phyloP scores from a whole-genome alignment of 37 sponge, comb jelly and placozoan genomes.

The Oscarella lobularis region DNA sequence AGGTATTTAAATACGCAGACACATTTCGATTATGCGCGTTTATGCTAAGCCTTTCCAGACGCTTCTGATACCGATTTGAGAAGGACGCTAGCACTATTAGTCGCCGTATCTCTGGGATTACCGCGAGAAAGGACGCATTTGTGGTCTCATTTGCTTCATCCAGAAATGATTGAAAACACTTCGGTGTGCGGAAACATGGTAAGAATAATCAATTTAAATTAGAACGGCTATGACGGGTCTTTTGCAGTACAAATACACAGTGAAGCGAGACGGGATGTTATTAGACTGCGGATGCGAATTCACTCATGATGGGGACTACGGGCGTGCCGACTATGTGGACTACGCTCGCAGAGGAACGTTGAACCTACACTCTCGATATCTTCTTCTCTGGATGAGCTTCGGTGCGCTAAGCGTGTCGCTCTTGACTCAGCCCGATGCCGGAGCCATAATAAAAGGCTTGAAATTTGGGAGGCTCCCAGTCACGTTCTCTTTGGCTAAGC shows the following conservation, averaged over 20 bases:
- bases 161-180: conserved; percentile 34
- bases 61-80: conserved; percentile 63
- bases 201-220: too few relatives aligned
- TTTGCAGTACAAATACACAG: conserved; percentile 38
- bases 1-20: too few relatives aligned
- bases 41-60: conserved; percentile 11
- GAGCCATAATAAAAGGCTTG: conserved; percentile 24
- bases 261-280: conserved; percentile 28
- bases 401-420: conserved; percentile 58
- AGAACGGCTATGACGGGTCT: too few relatives aligned
- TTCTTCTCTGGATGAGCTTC: conserved; percentile 67
- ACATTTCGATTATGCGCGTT: neutral
- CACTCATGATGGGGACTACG: conserved; percentile 66
- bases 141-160: conserved; percentile 55
- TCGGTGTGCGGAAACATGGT: conserved; percentile 76
- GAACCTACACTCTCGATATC: conserved; percentile 76
- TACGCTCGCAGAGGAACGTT: conserved; percentile 47
- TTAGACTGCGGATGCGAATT: conserved; percentile 71
- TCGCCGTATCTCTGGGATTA: conserved; percentile 54
- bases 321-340: conserved; percentile 50
- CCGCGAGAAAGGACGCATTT: conserved; percentile 46
- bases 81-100: conserved; percentile 46
- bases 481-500: too few relatives aligned
- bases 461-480: neutral
- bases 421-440: conserved; percentile 48